Conservation (phyloP, 2,888 invertebrate genomes). For the Cyrtodaria siliqua region DNA sequence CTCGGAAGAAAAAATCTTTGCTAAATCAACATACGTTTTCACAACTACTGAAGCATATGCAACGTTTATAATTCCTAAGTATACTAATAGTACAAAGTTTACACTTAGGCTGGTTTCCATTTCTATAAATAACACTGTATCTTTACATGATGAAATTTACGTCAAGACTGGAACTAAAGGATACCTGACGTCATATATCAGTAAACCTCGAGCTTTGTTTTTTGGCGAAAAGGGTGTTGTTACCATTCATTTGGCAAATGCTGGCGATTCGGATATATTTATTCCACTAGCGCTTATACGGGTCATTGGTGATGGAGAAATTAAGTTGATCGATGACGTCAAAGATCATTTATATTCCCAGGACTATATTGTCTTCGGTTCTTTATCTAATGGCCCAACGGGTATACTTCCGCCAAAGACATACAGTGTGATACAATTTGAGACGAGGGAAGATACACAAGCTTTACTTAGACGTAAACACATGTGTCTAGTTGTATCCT, state of each 20-base stretch:
- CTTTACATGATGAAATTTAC: background rate
- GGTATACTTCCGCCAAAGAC: conserved; percentile 34
- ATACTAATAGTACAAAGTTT: background rate
- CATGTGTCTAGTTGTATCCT: background rate
- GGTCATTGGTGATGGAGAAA: conserved; percentile 16
- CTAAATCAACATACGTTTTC: conserved; percentile 18
- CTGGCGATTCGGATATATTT: conserved; percentile 37
- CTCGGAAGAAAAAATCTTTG: conserved; percentile 1
- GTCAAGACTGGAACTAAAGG: conserved; percentile 25
- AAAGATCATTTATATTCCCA: conserved; percentile 2
- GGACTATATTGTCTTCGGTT: conserved; percentile 21
- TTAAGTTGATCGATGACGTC: conserved; percentile 17
- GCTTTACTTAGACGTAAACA: background rate
- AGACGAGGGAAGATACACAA: conserved; percentile 19
- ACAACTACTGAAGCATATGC: conserved; percentile 41
- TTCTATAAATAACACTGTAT: conserved; percentile 1
- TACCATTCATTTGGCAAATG: conserved; percentile 26
- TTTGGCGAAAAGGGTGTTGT: conserved; percentile 30
- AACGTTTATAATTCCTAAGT: conserved; percentile 27
- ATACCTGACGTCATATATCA: background rate
- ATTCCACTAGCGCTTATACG: conserved; percentile 24
- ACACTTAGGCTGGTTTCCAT: conserved; percentile 3
- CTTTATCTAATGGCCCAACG: conserved; percentile 18
- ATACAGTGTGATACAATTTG: conserved; percentile 16
- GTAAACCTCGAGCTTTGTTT: conserved; percentile 18